These are phyloP conservation scores for Asobara japonica DNA, from an alignment of 1,140 invertebrate genomes.

Conservation along the genomic window DNA sequence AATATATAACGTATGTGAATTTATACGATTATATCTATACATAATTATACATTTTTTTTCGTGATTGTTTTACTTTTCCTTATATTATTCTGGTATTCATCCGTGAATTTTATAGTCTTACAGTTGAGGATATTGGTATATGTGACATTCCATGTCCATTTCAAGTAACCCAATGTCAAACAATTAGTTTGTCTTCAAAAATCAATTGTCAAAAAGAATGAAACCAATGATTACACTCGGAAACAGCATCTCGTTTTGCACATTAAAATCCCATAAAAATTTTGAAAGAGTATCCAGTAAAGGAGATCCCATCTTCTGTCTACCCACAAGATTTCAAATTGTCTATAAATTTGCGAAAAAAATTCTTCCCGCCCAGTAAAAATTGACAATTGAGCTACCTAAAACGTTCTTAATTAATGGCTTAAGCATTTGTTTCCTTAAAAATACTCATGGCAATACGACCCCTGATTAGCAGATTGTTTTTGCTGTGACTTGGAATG, in stretches of 20 bases:
- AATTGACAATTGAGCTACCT: no score
- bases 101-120: slow-evolving; percentile 36
- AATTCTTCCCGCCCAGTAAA: no score
- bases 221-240: no score
- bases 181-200: no score
- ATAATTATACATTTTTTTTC: slow-evolving; percentile 39
- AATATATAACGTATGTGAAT: slow-evolving; percentile 53
- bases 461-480: slow-evolving; percentile 28
- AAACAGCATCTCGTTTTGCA: no score
- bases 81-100: slow-evolving; percentile 44
- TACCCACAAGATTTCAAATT: no score
- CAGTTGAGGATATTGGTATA: not conserved
- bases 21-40: slow-evolving; percentile 47
- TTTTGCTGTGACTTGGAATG: not conserved
- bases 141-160: not conserved
- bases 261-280: no score
- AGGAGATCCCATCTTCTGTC: no score
- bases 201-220: no score
- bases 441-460: not conserved
- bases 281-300: no score
- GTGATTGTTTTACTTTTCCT: slow-evolving; percentile 40
- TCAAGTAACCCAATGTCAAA: no score
- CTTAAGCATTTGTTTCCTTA: not conserved
- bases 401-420: not conserved
- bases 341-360: no score